Conservation (phyloP, 2,113 vertebrate species). For the Entelurus aequoreus region DNA sequence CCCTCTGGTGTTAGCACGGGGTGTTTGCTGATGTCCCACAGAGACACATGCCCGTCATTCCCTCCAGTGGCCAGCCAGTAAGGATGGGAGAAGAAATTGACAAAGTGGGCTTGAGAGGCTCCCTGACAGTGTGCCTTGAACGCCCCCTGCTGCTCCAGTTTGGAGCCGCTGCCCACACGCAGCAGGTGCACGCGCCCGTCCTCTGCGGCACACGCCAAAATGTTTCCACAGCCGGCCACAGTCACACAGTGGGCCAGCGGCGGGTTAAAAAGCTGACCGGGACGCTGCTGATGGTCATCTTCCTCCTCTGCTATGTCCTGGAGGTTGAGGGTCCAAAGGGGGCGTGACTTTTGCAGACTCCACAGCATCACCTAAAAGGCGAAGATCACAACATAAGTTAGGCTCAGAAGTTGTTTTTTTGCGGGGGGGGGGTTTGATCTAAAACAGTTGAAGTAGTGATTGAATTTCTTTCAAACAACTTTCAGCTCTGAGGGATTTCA, state of each 20-base stretch:
- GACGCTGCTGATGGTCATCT: constrained; percentile 49
- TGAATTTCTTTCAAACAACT: too few species aligned
- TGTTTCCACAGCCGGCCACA: constrained; percentile 81
- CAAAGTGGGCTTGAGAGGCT: constrained; percentile 85
- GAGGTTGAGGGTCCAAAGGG: constrained; percentile 83
- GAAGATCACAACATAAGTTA: background rate
- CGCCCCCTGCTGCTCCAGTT: constrained; percentile 74
- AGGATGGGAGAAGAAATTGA: constrained; percentile 70
- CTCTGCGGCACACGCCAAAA: constrained; percentile 86
- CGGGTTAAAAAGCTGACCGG: constrained; percentile 85
- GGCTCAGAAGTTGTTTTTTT: background rate
- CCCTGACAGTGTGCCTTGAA: constrained; percentile 83
- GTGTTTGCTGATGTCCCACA: constrained; percentile 82
- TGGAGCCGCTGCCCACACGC: constrained; percentile 75
- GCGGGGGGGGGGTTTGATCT: background rate
- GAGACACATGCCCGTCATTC: constrained; percentile 83
- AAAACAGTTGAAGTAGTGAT: too few species aligned
- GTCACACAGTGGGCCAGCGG: constrained; percentile 85
- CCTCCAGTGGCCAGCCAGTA: constrained; percentile 86
- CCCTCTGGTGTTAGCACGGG: constrained; percentile 65
- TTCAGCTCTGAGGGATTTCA: too few species aligned
- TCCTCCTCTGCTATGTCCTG: constrained; percentile 77
- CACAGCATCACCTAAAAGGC: constrained; percentile 83
- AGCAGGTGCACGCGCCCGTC: constrained; percentile 85
- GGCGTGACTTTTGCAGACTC: constrained; percentile 87